These are phyloP conservation scores for Bos taurus DNA, from an alignment of 2,113 vertebrate genomes.

Conservation along the genomic window DNA sequence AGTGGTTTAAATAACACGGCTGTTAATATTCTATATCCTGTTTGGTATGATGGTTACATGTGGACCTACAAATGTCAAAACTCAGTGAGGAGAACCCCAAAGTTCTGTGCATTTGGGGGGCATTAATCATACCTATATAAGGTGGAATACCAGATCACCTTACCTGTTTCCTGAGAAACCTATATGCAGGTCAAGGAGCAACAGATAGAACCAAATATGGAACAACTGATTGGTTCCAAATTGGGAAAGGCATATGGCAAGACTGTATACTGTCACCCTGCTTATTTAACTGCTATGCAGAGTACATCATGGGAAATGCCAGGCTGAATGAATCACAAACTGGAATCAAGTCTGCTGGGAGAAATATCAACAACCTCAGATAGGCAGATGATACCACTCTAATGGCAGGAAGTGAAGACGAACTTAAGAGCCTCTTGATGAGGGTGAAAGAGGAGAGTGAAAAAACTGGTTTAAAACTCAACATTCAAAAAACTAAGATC, in stretches of 20 bases:
- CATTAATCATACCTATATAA: background rate
- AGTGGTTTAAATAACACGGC: background rate
- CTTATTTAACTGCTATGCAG: background rate
- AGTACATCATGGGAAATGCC: background rate
- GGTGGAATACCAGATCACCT: background rate
- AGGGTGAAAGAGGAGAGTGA: background rate
- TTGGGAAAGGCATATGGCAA: background rate
- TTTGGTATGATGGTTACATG: background rate
- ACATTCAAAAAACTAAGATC: background rate
- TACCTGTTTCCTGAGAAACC: background rate
- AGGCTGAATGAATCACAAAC: background rate
- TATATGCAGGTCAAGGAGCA: background rate
- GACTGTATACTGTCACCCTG: background rate
- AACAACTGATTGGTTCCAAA: background rate
- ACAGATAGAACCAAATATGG: background rate
- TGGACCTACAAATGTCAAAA: background rate
- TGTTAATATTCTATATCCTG: background rate
- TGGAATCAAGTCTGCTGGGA: background rate
- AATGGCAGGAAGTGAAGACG: background rate
- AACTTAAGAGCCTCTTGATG: background rate
- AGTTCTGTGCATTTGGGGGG: background rate
- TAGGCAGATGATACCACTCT: background rate
- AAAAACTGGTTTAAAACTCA: background rate
- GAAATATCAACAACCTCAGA: background rate
- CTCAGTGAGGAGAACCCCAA: background rate